phyloP scores from a whole-genome alignment of 2,888 invertebrate genomes.

The Rhingia campestris region DNA sequence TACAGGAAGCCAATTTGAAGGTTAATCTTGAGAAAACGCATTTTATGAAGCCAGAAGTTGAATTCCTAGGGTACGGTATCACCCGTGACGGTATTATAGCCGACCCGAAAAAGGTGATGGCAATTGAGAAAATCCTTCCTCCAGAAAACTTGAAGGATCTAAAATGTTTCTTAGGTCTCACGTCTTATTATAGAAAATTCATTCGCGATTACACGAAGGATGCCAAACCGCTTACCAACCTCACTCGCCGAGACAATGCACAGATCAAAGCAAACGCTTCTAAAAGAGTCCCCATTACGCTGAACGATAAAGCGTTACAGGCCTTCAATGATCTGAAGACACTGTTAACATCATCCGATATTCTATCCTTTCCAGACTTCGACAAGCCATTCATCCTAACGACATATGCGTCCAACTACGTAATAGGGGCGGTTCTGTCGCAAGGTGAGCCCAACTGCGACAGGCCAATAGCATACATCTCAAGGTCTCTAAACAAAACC shows the following conservation, averaged over 20 bases:
- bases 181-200: conserved; percentile 67
- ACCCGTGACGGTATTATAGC: no score
- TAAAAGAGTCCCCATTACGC: conserved; percentile 44
- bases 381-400: no score
- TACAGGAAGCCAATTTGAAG: not conserved
- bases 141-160: conserved; percentile 63
- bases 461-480: no score
- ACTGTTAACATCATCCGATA: conserved; percentile 58
- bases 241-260: conserved; percentile 46
- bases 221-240: conserved; percentile 53
- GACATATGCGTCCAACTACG: no score
- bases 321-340: conserved; percentile 68
- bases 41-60: conserved; percentile 53
- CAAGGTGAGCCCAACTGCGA: no score
- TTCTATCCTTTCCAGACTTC: conserved; percentile 57
- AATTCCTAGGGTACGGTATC: conserved; percentile 67
- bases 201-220: conserved; percentile 58
- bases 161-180: conserved; percentile 56
- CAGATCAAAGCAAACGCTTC: conserved; percentile 43
- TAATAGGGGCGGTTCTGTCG: no score
- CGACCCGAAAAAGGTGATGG: conserved; percentile 35
- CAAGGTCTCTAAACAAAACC: no score
- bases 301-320: conserved; percentile 34
- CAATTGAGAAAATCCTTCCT: conserved; percentile 41
- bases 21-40: conserved; percentile 59